Evolutionary conservation across 2,888 invertebrate genomes (phyloP).

Genomic region (Silvanus unidentatus): DNA sequence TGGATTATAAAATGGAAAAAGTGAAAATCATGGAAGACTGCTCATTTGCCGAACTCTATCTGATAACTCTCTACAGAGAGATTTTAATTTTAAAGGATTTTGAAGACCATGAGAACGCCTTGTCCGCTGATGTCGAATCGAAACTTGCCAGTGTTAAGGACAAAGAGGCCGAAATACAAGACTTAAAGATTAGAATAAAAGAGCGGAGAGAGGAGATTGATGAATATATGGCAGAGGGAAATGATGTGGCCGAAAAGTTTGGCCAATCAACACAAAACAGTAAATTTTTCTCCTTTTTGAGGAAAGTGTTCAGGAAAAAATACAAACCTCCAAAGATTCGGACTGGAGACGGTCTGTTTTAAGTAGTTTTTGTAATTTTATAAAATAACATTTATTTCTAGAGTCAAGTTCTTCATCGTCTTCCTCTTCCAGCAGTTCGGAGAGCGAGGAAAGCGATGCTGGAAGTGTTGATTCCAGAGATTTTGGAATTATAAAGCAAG

Average conservation of each 20-base stretch:
- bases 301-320: slow-evolving; percentile 77
- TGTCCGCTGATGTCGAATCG: slow-evolving; percentile 47
- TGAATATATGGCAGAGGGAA: slow-evolving; percentile 47
- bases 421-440: slow-evolving; percentile 51
- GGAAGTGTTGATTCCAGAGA: slow-evolving; percentile 60
- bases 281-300: slow-evolving; percentile 72
- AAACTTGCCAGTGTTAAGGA: slow-evolving; percentile 45
- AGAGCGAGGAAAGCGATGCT: slow-evolving; percentile 56
- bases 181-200: slow-evolving; percentile 52
- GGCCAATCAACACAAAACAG: slow-evolving; percentile 56
- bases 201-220: slow-evolving; percentile 45
- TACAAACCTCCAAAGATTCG: slow-evolving; percentile 62
- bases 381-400: slow-evolving; percentile 15
- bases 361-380: not conserved
- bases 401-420: slow-evolving; percentile 35
- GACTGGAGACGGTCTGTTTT: slow-evolving; percentile 47
- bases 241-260: slow-evolving; percentile 52
- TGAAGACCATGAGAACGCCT: slow-evolving; percentile 61
- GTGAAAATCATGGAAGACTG: slow-evolving; percentile 54
- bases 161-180: slow-evolving; percentile 49
- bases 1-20: slow-evolving; percentile 52
- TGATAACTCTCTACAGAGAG: slow-evolving; percentile 67
- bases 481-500: slow-evolving; percentile 60
- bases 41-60: slow-evolving; percentile 56
- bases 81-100: slow-evolving; percentile 67